These are phyloP conservation scores for Megaustenia siamemsis DNA, from an alignment of 2,888 invertebrate genomes.

Conservation along the genomic window DNA sequence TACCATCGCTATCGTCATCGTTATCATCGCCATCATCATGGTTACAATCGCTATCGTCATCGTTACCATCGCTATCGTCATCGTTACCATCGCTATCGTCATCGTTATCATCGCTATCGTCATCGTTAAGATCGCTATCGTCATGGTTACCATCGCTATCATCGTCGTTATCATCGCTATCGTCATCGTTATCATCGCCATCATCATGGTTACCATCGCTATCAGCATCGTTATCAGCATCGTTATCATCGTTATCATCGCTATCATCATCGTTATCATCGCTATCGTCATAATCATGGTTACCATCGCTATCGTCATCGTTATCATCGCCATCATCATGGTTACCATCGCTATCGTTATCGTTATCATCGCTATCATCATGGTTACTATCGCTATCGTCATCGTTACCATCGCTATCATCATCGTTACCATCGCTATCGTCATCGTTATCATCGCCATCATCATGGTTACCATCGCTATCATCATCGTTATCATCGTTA, in stretches of 20 bases:
- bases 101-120: no score
- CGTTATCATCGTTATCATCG: slow-evolving; percentile 9
- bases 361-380: no score
- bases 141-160: neutral
- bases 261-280: neutral
- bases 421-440: no score
- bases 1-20: neutral
- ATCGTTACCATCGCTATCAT: no score
- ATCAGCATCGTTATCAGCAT: neutral
- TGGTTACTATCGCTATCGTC: no score
- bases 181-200: neutral
- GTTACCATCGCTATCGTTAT: no score
- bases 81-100: neutral
- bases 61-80: neutral
- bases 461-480: no score
- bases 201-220: neutral
- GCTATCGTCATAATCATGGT: neutral
- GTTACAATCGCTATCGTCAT: neutral
- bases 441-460: no score
- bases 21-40: neutral
- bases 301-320: neutral
- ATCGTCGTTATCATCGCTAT: neutral
- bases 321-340: neutral
- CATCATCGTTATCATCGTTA: neutral
- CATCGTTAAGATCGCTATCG: neutral